Conservation (phyloP, 1,140 invertebrate species). For the Thrips palmi region DNA sequence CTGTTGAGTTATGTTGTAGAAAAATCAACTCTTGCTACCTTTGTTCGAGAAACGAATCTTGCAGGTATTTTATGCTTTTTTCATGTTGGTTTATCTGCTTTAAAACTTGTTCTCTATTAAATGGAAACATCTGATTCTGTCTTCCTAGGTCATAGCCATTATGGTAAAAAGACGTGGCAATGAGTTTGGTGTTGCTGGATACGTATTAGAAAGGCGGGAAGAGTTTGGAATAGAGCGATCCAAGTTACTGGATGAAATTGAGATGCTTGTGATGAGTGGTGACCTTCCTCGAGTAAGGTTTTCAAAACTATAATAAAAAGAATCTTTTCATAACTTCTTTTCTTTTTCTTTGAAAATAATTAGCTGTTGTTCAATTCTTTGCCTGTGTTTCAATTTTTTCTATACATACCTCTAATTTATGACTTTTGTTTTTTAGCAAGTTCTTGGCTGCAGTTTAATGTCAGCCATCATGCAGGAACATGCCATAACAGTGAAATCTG, state of each 20-base stretch:
- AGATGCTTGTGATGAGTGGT: conserved; percentile 43
- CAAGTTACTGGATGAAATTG: conserved; percentile 52
- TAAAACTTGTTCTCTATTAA: conserved; percentile 2
- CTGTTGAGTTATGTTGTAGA: conserved; percentile 56
- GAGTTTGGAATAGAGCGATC: conserved; percentile 45
- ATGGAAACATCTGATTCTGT: conserved; percentile 1
- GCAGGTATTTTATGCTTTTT: conserved; percentile 28
- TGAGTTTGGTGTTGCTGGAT: too few relatives aligned
- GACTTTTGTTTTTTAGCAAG: conserved; percentile 29
- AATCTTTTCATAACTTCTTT: too few relatives aligned
- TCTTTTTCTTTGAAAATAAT: conserved; percentile 1
- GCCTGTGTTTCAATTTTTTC: too few relatives aligned
- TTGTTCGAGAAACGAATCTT: conserved; percentile 46
- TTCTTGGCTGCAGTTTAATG: conserved; percentile 63
- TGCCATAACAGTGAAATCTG: conserved; percentile 63
- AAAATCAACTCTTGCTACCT: conserved; percentile 35
- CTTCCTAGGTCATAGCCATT: conserved; percentile 46
- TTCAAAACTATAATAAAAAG: too few relatives aligned
- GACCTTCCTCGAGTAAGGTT: conserved; percentile 33
- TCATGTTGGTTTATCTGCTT: conserved; percentile 5
- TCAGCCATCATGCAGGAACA: conserved; percentile 72
- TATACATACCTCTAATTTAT: conserved; percentile 10
- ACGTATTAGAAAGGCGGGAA: conserved; percentile 54
- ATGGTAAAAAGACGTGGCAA: conserved; percentile 74
- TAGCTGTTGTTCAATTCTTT: too few relatives aligned